Percentiles rank a stretch among this genome's conserved stretches.
Evolutionary conservation across 2,113 vertebrate genomes (phyloP).

Genomic region (Notechis scutatus): DNA sequence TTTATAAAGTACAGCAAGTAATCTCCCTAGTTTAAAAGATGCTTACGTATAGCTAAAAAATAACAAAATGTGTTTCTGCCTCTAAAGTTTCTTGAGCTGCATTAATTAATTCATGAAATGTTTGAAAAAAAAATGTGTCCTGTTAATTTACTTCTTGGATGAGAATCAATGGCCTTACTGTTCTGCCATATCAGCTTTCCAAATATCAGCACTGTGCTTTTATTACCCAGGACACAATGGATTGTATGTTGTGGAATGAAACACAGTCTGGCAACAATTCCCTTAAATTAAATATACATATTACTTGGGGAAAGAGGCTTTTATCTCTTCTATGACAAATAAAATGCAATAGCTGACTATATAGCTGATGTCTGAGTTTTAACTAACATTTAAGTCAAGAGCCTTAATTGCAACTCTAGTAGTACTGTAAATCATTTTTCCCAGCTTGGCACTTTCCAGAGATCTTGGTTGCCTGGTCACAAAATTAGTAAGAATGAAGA

Average conservation of each 20-base stretch:
- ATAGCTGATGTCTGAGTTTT: not conserved
- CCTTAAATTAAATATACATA: conserved; percentile 11
- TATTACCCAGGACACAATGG: conserved; percentile 21
- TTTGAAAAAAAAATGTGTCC: conserved; percentile 16
- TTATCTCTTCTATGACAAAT: not conserved
- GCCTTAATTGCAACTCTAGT: not conserved
- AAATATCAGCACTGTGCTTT: conserved; percentile 29
- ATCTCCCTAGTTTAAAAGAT: conserved; percentile 16
- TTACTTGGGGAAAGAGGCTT: not conserved
- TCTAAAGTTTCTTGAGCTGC: conserved; percentile 25
- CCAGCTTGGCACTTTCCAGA: not conserved
- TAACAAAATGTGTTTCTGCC: conserved; percentile 23
- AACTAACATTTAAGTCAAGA: not conserved
- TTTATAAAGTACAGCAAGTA: conserved; percentile 20
- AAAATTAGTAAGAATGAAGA: not conserved
- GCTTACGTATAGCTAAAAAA: conserved; percentile 20
- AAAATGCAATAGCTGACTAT: not conserved
- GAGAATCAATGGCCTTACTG: conserved; percentile 37
- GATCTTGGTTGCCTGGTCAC: not conserved
- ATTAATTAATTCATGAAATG: conserved; percentile 46
- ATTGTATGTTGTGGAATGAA: conserved; percentile 15
- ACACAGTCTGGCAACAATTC: conserved; percentile 12
- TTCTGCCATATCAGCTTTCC: conserved; percentile 11
- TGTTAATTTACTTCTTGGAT: conserved; percentile 47
- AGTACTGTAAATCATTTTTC: not conserved